Percentiles rank a stretch among this genome's conserved stretches.
Evolutionary conservation across 2,113 vertebrate species (phyloP).

Genomic region (Saguinus imperator): DNA sequence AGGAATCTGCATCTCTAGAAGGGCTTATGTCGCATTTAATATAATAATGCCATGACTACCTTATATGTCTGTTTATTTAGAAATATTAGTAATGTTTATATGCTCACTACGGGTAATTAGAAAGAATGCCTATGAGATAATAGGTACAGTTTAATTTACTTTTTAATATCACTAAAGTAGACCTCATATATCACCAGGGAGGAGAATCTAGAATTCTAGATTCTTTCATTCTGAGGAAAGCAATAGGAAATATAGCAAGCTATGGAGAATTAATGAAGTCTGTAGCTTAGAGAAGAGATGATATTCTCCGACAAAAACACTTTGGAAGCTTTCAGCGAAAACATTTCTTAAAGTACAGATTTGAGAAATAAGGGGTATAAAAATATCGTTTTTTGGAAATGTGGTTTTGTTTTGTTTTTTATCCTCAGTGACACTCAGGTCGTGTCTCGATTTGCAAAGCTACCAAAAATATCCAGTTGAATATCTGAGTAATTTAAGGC

Average conservation of each 20-base stretch:
- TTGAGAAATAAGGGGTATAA: background rate
- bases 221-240: conserved; percentile 28
- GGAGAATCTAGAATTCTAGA: background rate
- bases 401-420: background rate
- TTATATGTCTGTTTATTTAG: background rate
- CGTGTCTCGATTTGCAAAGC: conserved; percentile 35
- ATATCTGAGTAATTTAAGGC: conserved; percentile 32
- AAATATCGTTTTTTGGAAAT: conserved; percentile 1
- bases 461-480: conserved; percentile 18
- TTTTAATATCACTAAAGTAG: background rate
- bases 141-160: background rate
- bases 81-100: background rate
- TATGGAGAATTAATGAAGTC: conserved; percentile 29
- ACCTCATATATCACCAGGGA: background rate
- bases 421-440: background rate
- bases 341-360: conserved; percentile 34
- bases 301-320: conserved; percentile 23
- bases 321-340: background rate
- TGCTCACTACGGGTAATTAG: background rate
- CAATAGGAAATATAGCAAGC: conserved; percentile 29
- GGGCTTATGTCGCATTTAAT: background rate
- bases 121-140: background rate
- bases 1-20: background rate
- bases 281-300: conserved; percentile 14
- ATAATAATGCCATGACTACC: background rate